Conservation (phyloP, 1,140 invertebrate genomes). For the Heterodera schachtii region DNA sequence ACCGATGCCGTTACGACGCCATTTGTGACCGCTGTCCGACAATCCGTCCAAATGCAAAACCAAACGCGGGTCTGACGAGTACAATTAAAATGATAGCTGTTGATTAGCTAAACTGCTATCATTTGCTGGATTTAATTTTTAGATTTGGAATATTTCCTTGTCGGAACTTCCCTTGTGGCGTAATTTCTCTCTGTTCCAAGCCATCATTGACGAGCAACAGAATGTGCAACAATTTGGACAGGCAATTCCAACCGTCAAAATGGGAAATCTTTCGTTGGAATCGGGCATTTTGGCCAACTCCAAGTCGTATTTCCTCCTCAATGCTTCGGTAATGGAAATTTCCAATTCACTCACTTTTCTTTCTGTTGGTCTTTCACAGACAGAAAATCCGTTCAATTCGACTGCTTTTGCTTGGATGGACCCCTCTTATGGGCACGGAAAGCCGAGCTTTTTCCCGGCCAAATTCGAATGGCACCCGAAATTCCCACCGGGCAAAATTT, state of each 20-base stretch:
- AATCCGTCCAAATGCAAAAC: conserved; percentile 42
- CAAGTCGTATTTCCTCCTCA: conserved; percentile 60
- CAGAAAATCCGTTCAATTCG: conserved; percentile 58
- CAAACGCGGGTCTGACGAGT: conserved; percentile 43
- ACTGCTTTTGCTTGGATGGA: conserved; percentile 58
- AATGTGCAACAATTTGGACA: not conserved
- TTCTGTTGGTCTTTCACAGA: conserved; percentile 31
- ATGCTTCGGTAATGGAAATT: conserved; percentile 52
- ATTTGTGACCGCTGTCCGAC: conserved; percentile 50
- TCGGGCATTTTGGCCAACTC: conserved; percentile 62
- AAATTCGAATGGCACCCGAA: conserved; percentile 55
- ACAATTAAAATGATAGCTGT: too few relatives aligned
- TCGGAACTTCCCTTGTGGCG: conserved; percentile 49
- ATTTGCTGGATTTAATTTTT: too few relatives aligned
- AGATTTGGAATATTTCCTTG: conserved; percentile 49
- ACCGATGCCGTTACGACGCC: conserved; percentile 47
- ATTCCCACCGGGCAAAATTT: conserved; percentile 56
- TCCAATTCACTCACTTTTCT: conserved; percentile 15
- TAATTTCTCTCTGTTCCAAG: conserved; percentile 46
- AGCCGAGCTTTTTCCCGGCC: conserved; percentile 50
- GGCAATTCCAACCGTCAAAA: conserved; percentile 36
- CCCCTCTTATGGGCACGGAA: conserved; percentile 56
- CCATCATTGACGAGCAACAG: conserved; percentile 48
- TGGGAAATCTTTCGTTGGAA: conserved; percentile 56
- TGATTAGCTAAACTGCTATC: too few relatives aligned